phyloP scores from a whole-genome alignment of 2,113 vertebrate species.

The Pleuronectes platessa region DNA sequence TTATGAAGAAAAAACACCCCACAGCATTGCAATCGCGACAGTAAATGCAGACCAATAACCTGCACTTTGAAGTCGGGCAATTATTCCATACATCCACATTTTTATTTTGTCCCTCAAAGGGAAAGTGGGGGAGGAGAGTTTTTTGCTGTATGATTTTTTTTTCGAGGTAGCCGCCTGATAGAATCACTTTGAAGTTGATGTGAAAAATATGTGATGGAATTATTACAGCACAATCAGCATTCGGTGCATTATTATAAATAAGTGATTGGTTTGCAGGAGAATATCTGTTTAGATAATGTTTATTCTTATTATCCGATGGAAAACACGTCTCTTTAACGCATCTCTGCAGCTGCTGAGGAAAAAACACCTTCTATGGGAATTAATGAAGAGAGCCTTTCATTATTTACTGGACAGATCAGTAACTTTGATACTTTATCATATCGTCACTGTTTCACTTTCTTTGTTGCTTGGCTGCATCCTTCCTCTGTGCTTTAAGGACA shows the following conservation, averaged over 20 bases:
- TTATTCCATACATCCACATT: constrained; percentile 70
- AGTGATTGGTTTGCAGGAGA: constrained; percentile 21
- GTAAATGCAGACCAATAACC: constrained; percentile 68
- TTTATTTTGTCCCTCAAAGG: constrained; percentile 65
- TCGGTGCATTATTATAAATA: constrained; percentile 24
- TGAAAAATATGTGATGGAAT: constrained; percentile 65
- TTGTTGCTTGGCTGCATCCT: constrained; percentile 54
- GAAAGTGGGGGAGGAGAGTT: constrained; percentile 23
- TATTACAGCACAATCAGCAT: constrained; percentile 35
- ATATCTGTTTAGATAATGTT: constrained; percentile 1
- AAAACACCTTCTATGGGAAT: not conserved
- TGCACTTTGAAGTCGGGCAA: constrained; percentile 76
- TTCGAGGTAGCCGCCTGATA: constrained; percentile 53
- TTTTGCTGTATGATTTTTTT: constrained; percentile 57
- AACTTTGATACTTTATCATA: constrained; percentile 53
- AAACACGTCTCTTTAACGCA: constrained; percentile 15
- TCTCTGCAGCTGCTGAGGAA: constrained; percentile 19
- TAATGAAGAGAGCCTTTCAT: constrained; percentile 22
- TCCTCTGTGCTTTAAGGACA: constrained; percentile 56
- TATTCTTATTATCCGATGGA: not conserved
- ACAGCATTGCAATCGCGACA: constrained; percentile 48
- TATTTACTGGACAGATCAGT: constrained; percentile 49
- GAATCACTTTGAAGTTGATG: constrained; percentile 67
- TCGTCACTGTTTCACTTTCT: constrained; percentile 56
- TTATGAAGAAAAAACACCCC: constrained; percentile 56